Evolutionary conservation across 2,797 vertebrate species (phyloP), one percentile per base, ranked within the genome.

Genomic region (Erethizon dorsatum): DNA sequence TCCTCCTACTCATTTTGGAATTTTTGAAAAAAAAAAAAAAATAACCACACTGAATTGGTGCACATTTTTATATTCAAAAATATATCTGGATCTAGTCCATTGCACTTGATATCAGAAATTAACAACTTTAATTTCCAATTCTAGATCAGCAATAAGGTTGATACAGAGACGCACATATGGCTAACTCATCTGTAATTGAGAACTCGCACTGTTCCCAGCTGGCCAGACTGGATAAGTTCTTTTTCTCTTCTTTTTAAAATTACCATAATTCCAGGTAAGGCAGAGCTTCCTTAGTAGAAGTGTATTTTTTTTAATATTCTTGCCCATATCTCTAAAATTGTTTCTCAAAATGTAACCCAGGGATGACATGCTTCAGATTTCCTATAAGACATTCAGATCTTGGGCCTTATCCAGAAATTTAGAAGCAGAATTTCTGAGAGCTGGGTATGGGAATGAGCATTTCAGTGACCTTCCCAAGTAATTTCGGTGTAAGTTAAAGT

Each of bases 1-100:
- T 97, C 97, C 82, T 97, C 97, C 91, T 96, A 91, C 95, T 97
- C 88, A 95, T 97, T 97, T 96, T 97, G 88, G 82, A 96, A 95
- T 97, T 97, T 96, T 69, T 92, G 91, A 59, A 90, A 94, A 90
- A 65, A 90, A 94, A 90, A 65, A 57, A 57, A 57, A 82, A 75
- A 69, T 18, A 78, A 87, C 50, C 63, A 37, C 37, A 83, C 63
- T 85, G 85, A 95, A 95, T 75, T 96, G 52, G 54, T 95, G 88
- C 61, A 77, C 73, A 87, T 94, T 84, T 93, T 97, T 97, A 86
- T 95, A 90, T 73, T 94, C 41, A 92, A 96, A 94, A 92, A 80
- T 91, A 56, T 94, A 92, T 93, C 37, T 95, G 90, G 59, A 86
- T 77, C 63, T 86, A 88, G 67, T 85, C 75, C 59, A 89, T 93